Percentiles rank a stretch among this genome's conserved stretches.
phyloP scores from a whole-genome alignment of 1,140 invertebrate species.

The Pseudomyrmex cubaensis region DNA sequence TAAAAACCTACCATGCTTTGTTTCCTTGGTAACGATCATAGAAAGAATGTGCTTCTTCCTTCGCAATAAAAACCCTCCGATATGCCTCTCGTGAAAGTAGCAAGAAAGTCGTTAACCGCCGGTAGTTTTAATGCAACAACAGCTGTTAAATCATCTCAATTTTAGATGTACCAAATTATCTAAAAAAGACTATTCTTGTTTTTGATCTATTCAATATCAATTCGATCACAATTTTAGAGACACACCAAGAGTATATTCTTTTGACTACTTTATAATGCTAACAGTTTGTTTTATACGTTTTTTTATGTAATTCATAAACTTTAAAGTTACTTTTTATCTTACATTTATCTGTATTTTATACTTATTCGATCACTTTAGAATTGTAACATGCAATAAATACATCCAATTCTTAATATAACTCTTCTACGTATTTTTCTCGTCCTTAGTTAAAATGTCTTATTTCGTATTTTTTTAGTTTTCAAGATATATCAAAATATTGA shows the following conservation, averaged over 20 bases:
- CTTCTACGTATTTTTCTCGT: too few species aligned
- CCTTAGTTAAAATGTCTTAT: too few species aligned
- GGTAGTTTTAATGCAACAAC: conserved; percentile 35
- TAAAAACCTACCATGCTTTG: conserved; percentile 44
- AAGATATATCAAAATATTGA: too few species aligned
- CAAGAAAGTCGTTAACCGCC: conserved; percentile 24
- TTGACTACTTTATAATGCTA: too few species aligned
- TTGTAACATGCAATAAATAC: neutral
- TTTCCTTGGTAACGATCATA: conserved; percentile 70
- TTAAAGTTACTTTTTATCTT: neutral
- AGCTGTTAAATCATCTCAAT: conserved; percentile 64
- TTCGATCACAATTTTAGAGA: conserved; percentile 6
- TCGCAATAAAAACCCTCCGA: conserved; percentile 61
- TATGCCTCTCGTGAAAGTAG: conserved; percentile 58
- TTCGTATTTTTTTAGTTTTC: too few species aligned
- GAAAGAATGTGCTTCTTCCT: conserved; percentile 39
- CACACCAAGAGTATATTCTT: too few species aligned
- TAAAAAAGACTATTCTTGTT: conserved; percentile 50
- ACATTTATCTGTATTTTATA: neutral
- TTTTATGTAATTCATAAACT: too few species aligned
- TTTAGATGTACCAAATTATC: conserved; percentile 38
- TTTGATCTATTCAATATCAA: neutral
- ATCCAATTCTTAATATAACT: neutral
- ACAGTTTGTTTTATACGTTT: neutral
- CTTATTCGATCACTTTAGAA: neutral